phyloP scores from a whole-genome alignment of 2,888 invertebrate species.

The Leptinotarsa haldemani region DNA sequence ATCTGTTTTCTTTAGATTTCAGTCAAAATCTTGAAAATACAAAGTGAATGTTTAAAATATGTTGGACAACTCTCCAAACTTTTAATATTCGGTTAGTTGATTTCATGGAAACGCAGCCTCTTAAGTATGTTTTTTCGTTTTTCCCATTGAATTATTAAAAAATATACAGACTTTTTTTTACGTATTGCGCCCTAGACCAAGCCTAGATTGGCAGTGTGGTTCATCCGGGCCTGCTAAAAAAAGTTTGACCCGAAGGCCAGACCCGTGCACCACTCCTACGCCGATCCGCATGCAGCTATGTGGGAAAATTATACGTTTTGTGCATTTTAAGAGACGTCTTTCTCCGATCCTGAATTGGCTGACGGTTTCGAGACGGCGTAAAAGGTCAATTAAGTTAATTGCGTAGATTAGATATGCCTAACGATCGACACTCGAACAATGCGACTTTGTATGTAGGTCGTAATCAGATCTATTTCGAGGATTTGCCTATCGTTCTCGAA shows the following conservation, averaged over 20 bases:
- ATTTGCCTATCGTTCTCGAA: not conserved
- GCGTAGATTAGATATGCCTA: conserved; percentile 6
- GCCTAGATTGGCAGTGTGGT: too few species aligned
- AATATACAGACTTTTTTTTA: too few species aligned
- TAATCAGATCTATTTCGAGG: not conserved
- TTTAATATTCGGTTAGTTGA: too few species aligned
- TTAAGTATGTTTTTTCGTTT: too few species aligned
- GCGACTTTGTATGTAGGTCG: not conserved
- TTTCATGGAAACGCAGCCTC: too few species aligned
- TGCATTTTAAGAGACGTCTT: conserved; percentile 20
- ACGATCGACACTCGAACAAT: conserved; percentile 1
- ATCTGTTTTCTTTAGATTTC: too few species aligned
- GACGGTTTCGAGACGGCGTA: not conserved
- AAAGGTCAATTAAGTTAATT: conserved; percentile 17
- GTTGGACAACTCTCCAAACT: too few species aligned
- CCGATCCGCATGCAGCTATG: conserved; percentile 5
- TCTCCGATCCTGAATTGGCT: conserved; percentile 13
- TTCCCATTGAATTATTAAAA: too few species aligned
- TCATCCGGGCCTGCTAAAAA: not conserved
- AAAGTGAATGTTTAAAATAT: too few species aligned
- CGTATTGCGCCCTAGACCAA: too few species aligned
- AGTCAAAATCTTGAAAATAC: too few species aligned
- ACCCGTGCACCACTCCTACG: conserved; percentile 9
- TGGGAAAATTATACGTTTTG: conserved; percentile 19
- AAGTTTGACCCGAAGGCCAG: conserved; percentile 15